Evolutionary conservation across 2,797 vertebrate genomes (phyloP).

Genomic region (Iguana delicatissima): DNA sequence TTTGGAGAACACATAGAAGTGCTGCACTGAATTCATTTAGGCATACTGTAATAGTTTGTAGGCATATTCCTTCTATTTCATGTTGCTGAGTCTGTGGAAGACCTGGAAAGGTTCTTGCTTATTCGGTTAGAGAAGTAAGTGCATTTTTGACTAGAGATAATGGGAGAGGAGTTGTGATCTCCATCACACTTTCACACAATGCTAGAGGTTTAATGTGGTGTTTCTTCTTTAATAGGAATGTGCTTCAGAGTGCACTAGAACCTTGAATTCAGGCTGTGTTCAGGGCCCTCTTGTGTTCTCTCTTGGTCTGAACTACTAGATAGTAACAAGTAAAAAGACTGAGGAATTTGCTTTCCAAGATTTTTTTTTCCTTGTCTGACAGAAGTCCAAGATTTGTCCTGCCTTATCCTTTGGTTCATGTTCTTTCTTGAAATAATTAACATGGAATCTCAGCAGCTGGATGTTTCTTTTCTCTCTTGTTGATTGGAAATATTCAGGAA

Average conservation of each 20-base stretch:
- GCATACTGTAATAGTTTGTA: neutral
- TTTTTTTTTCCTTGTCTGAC: neutral
- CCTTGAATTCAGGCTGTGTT: neutral
- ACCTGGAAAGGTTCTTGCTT: neutral
- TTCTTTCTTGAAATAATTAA: neutral
- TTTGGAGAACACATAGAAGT: neutral
- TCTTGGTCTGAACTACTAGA: neutral
- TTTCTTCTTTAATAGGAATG: neutral
- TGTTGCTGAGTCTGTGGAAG: neutral
- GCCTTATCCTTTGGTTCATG: neutral
- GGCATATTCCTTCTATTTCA: neutral
- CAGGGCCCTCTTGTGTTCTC: neutral
- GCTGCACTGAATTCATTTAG: neutral
- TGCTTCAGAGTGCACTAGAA: neutral
- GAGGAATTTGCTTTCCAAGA: neutral
- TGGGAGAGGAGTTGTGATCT: neutral
- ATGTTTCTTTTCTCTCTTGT: neutral
- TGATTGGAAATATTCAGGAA: neutral
- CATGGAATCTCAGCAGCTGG: neutral
- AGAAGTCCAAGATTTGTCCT: neutral
- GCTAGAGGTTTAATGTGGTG: neutral
- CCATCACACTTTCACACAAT: neutral
- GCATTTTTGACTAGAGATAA: neutral
- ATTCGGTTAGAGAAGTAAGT: neutral
- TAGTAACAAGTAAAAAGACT: neutral